Conservation (phyloP, 2,888 invertebrate species). For the Urechis unicinctus region DNA sequence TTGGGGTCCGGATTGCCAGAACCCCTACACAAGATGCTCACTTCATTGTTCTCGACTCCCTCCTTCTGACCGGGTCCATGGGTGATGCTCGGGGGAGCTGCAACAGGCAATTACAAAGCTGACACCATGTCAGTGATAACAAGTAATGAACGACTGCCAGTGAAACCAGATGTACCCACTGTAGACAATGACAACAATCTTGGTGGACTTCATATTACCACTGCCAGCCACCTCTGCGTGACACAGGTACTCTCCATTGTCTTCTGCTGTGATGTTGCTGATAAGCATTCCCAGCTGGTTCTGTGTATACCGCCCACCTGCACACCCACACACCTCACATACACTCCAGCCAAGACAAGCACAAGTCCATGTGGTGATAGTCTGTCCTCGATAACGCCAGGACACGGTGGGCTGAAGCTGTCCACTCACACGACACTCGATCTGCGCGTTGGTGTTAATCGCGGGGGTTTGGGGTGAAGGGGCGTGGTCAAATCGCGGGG, state of each 20-base stretch:
- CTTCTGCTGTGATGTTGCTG: slow-evolving; percentile 21
- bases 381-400: slow-evolving; percentile 18
- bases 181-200: slow-evolving; percentile 20
- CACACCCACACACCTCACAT: too few relatives aligned
- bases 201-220: slow-evolving; percentile 10
- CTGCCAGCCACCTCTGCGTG: slow-evolving; percentile 18
- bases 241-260: slow-evolving; percentile 24
- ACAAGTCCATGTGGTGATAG: too few relatives aligned
- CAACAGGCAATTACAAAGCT: too few relatives aligned
- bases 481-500: too few relatives aligned
- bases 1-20: slow-evolving; percentile 20
- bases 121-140: too few relatives aligned
- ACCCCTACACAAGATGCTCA: slow-evolving; percentile 17
- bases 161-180: slow-evolving; percentile 15
- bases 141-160: neutral
- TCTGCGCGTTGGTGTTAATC: slow-evolving; percentile 18
- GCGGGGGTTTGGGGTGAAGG: slow-evolving; percentile 22
- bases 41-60: slow-evolving; percentile 18
- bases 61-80: slow-evolving; percentile 1
- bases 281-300: slow-evolving; percentile 20
- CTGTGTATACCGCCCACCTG: slow-evolving; percentile 13
- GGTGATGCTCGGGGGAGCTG: slow-evolving; percentile 18
- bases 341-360: too few relatives aligned
- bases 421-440: slow-evolving; percentile 22
- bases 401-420: slow-evolving; percentile 20